phyloP scores from a whole-genome alignment of 1,140 invertebrate species.

The Drosophila pseudoobscura region DNA sequence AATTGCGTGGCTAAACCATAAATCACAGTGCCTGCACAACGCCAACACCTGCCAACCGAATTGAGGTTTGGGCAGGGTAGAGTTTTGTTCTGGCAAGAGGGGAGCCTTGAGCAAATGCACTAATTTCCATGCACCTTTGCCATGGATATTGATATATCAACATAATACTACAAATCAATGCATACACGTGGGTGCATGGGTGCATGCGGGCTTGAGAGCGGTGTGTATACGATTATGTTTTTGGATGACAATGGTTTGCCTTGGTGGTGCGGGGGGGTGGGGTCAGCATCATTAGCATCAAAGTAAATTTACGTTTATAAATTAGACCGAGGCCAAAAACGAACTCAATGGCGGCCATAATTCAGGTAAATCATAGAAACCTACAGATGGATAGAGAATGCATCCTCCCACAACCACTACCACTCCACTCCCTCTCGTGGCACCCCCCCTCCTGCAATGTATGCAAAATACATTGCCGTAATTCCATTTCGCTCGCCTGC shows the following conservation, averaged over 20 bases:
- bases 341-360: slow-evolving; percentile 38
- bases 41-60: slow-evolving; percentile 45
- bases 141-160: slow-evolving; percentile 61
- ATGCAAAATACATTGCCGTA: slow-evolving; percentile 60
- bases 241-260: slow-evolving; percentile 29
- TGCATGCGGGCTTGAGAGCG: neutral
- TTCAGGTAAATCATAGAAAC: slow-evolving; percentile 43
- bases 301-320: slow-evolving; percentile 69
- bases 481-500: slow-evolving; percentile 34
- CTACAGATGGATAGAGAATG: slow-evolving; percentile 9
- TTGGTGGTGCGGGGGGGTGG: neutral
- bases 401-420: no score
- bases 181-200: slow-evolving; percentile 6
- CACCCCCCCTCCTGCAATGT: slow-evolving; percentile 9
- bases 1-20: slow-evolving; percentile 53
- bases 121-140: slow-evolving; percentile 50
- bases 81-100: no score
- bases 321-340: slow-evolving; percentile 47
- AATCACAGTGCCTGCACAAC: slow-evolving; percentile 53
- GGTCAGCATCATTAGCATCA: slow-evolving; percentile 64
- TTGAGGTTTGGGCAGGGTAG: slow-evolving; percentile 18
- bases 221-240: slow-evolving; percentile 6
- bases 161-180: slow-evolving; percentile 45
- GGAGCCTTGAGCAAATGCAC: slow-evolving; percentile 45
- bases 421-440: neutral